Evolutionary conservation across 2,113 vertebrate species (phyloP), one percentile per base, ranked within the genome.

Genomic region (Carlito syrichta): DNA sequence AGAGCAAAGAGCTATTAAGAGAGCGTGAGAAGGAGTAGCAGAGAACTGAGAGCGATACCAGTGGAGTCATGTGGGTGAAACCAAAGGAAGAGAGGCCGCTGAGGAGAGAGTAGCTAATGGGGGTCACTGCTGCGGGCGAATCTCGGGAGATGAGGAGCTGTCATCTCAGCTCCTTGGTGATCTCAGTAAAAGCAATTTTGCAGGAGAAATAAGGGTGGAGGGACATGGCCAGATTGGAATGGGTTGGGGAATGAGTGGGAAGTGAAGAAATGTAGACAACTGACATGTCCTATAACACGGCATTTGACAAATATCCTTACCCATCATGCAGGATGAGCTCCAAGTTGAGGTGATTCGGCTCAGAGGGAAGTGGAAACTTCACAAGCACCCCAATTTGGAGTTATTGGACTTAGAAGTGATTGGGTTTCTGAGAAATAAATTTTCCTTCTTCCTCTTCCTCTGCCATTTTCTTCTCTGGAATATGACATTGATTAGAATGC

Each of bases 401-500:
- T 60, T 95, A 25, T 58, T 76, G 27, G 32, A 19, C 25, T 95
- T 92, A 66, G 32, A 60, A 48, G 66, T 78, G 13, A 54, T 56
- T 90, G 85, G 71, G 23, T 86, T 89, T 95, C 86, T 92, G 74
- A 87, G 69, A 40, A 93, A 38, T 19, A 77, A 14, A 11, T 76
- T 90, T 94, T 91, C 69, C 62, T 69, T 89, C 56, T 89, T 83
- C 9, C 27, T 95, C 58, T 97, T 92, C 63, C 58, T 94, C 23
- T 96, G 87, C 38, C 22, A 27, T 97, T 91, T 94, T 82, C 52
- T 85, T 54, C 48, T 95, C 58, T 92, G 71, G 54, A 95, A 95
- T 93, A 96, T 78, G 86, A 89, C 95, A 93, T 77, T 95, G 89
- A 94, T 97, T 96, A 93, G 77, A 93, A 96, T 86, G 68, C 84